Base-by-base conservation (phyloP, 2,888 invertebrate genomes). In the Onchidella celtica region DNA sequence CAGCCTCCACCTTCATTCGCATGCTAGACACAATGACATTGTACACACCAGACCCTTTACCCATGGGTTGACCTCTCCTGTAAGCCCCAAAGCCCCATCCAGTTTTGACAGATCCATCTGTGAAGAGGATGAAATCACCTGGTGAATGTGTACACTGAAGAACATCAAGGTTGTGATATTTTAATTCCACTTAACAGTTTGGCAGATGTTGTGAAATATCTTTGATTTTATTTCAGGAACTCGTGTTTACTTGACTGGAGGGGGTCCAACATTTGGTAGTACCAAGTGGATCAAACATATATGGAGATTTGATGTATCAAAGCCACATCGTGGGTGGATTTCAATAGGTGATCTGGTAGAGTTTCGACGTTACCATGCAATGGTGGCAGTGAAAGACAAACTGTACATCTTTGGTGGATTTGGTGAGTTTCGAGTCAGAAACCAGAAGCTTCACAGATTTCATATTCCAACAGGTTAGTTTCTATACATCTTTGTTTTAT, bases 321-420 rank as follows among this genome's bases (percentile, higher is more conserved):
- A 57, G 24, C 68, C 36, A 24, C 24, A 14, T 11, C 0, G 21
- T 4, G 61, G 55, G 24, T 81, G 81, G 81, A 9, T 21, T 3
- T 6, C 40, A 9, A 59, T 81, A 34, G 69, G 81, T 17, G 61
- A 76, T 27, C 68, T 81, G 6, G 9, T 34, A 40, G 70, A 81
- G 27, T 40, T 68, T 47, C 63, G 75, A 9, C 40, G 76, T 21
- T 32, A 70, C 55, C 81, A 81, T 63, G 70, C 76, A 3, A 81
- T 81, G 81, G 70, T 81, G 1, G 40, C 38, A 17, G n/a, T 81
- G 14, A 65, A 59, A 27, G 55, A 38, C 24, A 76, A 76, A 14
- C 81, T 81, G 40, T 81, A 76, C n/a, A 72, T 76, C 0, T 81
- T 81, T 76, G 81, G 81, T 4, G 81, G 81, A 6, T 81, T 81